Percentiles rank a stretch among this genome's conserved stretches.
Evolutionary conservation across 2,797 vertebrate genomes (phyloP).

Genomic region (Anguilla pacifica): DNA sequence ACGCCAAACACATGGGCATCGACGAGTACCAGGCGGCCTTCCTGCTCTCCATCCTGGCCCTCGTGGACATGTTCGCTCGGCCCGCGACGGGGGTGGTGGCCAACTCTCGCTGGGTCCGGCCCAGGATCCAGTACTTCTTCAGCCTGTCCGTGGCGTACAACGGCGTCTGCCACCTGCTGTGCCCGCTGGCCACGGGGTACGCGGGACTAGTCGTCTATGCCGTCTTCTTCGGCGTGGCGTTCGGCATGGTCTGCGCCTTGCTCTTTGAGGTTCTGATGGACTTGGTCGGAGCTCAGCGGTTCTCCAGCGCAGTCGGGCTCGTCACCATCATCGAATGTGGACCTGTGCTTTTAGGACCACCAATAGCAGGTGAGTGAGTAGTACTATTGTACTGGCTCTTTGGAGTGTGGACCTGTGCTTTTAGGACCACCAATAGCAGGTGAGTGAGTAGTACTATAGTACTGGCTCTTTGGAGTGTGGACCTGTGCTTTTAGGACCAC

Average conservation of each 20-base stretch:
- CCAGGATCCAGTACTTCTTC: conserved; percentile 79
- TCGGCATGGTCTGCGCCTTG: conserved; percentile 79
- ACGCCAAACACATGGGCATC: conserved; percentile 70
- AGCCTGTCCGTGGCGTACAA: conserved; percentile 78
- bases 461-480: conserved; percentile 64
- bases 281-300: conserved; percentile 74
- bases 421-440: conserved; percentile 81
- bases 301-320: conserved; percentile 78
- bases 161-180: conserved; percentile 76
- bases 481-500: conserved; percentile 77
- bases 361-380: conserved; percentile 68
- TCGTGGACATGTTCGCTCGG: conserved; percentile 80
- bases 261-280: conserved; percentile 84
- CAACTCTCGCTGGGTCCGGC: conserved; percentile 76
- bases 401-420: conserved; percentile 76
- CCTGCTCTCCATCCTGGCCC: conserved; percentile 77
- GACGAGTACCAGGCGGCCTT: conserved; percentile 77
- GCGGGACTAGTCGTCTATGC: conserved; percentile 64
- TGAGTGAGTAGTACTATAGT: neutral
- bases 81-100: conserved; percentile 73
- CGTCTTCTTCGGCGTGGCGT: conserved; percentile 70
- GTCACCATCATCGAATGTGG: conserved; percentile 81
- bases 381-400: neutral
- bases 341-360: conserved; percentile 77
- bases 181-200: conserved; percentile 72